A percentile compares a stretch with the other conserved stretches of the same genome.
Conservation (phyloP, 2,888 invertebrate genomes). For the Agriopis aurantiaria region DNA sequence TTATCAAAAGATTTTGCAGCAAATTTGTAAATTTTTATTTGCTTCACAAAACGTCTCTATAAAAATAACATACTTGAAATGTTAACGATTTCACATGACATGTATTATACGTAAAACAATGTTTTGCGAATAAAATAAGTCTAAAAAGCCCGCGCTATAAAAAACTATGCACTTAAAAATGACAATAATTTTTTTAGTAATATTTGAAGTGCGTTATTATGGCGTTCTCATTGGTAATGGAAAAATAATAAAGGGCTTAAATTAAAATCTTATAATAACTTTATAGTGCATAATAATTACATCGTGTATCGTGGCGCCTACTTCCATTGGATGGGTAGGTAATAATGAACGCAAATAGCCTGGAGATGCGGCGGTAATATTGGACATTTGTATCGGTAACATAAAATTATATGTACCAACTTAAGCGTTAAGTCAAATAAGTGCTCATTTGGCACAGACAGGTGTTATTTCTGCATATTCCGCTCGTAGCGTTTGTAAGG, state of each 20-base stretch:
- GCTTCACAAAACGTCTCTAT: too few relatives aligned
- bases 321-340: conserved; percentile 32
- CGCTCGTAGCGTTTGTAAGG: background rate
- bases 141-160: conserved; percentile 20
- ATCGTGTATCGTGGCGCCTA: conserved; percentile 44
- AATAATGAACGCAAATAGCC: conserved; percentile 37
- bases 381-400: conserved; percentile 9
- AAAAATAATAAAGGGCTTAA: conserved; percentile 61
- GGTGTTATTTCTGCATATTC: background rate
- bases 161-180: conserved; percentile 22
- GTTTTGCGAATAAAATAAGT: conserved; percentile 18
- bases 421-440: conserved; percentile 9
- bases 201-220: conserved; percentile 51
- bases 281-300: conserved; percentile 57
- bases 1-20: too few relatives aligned
- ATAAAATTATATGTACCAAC: conserved; percentile 10
- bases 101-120: conserved; percentile 8
- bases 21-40: too few relatives aligned
- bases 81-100: conserved; percentile 13
- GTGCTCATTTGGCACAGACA: background rate
- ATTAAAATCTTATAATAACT: conserved; percentile 62
- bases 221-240: conserved; percentile 53
- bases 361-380: conserved; percentile 22
- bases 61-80: background rate
- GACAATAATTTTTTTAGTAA: conserved; percentile 51